Conservation (phyloP, 2,113 vertebrate genomes). For the Capra hircus region DNA sequence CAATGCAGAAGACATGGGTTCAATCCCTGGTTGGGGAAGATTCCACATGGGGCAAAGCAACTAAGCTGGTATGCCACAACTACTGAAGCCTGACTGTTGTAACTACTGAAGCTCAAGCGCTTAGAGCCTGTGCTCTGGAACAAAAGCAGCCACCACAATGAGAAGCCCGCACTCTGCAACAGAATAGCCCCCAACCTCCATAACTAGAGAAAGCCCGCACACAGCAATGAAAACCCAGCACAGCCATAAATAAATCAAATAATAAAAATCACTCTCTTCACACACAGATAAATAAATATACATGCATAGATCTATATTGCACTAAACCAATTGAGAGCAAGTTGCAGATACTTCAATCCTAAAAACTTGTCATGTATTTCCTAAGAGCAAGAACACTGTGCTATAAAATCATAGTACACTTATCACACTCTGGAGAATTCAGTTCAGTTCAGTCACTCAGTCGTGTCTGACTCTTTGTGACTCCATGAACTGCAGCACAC, state of each 20-base stretch:
- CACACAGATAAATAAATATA: not conserved
- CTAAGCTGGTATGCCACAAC: not conserved
- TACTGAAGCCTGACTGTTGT: not conserved
- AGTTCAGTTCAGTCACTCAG: too few relatives aligned
- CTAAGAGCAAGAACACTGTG: not conserved
- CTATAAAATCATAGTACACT: not conserved
- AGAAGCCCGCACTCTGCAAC: not conserved
- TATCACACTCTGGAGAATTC: not conserved
- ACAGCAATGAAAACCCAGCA: not conserved
- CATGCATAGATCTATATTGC: not conserved
- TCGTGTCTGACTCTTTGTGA: too few relatives aligned
- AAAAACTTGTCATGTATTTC: not conserved
- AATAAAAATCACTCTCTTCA: not conserved
- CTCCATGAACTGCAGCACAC: rapidly evolving
- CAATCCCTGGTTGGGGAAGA: not conserved
- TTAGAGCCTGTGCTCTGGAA: not conserved
- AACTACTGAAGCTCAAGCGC: not conserved
- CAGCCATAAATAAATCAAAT: not conserved
- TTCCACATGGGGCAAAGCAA: not conserved
- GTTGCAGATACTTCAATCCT: not conserved
- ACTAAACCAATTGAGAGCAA: not conserved
- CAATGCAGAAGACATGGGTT: not conserved
- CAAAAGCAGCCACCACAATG: not conserved
- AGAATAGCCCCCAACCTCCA: not conserved
- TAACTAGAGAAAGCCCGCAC: not conserved